A percentile compares a stretch with the other conserved stretches of the same genome.
These are phyloP conservation scores for Latrodectus hesperus DNA, from an alignment of 2,888 invertebrate species.

Conservation along the genomic window DNA sequence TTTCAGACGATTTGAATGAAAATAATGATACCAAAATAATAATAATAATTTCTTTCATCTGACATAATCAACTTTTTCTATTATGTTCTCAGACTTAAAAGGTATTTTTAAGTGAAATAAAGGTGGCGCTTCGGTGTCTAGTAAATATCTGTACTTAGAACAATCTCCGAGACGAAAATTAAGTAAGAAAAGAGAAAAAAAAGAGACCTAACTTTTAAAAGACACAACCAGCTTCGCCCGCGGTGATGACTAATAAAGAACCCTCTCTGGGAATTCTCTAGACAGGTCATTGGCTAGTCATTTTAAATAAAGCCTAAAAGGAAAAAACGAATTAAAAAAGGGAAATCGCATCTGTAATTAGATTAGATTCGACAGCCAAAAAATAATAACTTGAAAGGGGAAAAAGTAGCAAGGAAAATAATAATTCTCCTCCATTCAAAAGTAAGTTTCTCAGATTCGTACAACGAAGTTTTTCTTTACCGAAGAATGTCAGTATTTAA, in stretches of 20 bases:
- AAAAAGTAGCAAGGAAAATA: conserved; percentile 12
- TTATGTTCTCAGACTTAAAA: too few species aligned
- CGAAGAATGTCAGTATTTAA: too few species aligned
- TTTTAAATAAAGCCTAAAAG: neutral
- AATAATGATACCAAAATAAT: too few species aligned
- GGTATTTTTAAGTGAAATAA: too few species aligned
- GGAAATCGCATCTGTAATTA: conserved; percentile 43
- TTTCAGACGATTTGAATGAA: too few species aligned
- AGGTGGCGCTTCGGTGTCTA: too few species aligned
- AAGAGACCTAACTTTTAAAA: neutral
- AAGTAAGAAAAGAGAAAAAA: neutral
- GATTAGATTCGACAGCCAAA: conserved; percentile 20
- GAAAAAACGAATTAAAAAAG: conserved; percentile 12
- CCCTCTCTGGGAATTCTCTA: too few species aligned
- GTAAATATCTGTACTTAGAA: too few species aligned
- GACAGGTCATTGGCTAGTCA: conserved; percentile 16
- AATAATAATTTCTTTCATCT: too few species aligned
- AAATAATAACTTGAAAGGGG: conserved; percentile 11
- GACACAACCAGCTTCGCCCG: conserved; percentile 29
- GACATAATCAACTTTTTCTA: too few species aligned
- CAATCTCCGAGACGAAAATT: neutral
- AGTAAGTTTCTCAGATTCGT: too few species aligned
- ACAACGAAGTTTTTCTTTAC: too few species aligned
- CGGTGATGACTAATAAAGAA: conserved; percentile 6
- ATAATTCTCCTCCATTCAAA: neutral